Base-by-base conservation (phyloP, 2,888 invertebrate genomes). In the Anarsia innoxiella region DNA sequence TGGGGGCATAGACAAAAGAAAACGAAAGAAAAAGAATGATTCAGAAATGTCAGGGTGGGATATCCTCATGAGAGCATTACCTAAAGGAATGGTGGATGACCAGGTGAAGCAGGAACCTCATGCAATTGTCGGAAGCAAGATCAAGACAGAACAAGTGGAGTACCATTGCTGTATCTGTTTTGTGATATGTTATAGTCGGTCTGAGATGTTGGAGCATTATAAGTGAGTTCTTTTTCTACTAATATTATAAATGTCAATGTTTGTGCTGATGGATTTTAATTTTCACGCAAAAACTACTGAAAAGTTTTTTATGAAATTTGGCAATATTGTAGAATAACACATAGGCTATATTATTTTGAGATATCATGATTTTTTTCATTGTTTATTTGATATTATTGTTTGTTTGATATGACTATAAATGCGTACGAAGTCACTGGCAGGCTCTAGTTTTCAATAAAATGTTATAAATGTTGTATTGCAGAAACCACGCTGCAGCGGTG, bases 111-210 rank as follows among this genome's bases (percentile, higher is more conserved):
- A 19, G 19, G 8, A 19, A 19, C 3, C 8, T 5, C 19, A 19
- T 19, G n/a, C n/a, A n/a, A n/a, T n/a, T n/a, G n/a, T 30, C 35
- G 30, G 39, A 40, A 29, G 27, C 16, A 32, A 53, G 23, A 53
- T 65, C 6, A 67, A 69, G 44, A 46, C 42, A 3, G 65, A 66
- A 35, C 45, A 51, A 0, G 49, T 46, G 2, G 65, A 63, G 8
- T 72, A 57, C 41, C 56, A 69, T 40, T 86, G 85, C 45, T 86
- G 85, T 37, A 69, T 82, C 12, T 86, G 85, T 45, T 67, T 78
- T 36, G 46, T 49, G 10, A 68, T 68, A 45, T 74, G 61, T 37
- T 61, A 43, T 31, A 62, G 49, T 1, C 58, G 60, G 27, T 49
- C 30, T 1, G 70, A 72, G 5, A 70, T 83, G 54, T 40, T 84